phyloP scores from a whole-genome alignment of 2,888 invertebrate species.

The Stenodera caucasica region DNA sequence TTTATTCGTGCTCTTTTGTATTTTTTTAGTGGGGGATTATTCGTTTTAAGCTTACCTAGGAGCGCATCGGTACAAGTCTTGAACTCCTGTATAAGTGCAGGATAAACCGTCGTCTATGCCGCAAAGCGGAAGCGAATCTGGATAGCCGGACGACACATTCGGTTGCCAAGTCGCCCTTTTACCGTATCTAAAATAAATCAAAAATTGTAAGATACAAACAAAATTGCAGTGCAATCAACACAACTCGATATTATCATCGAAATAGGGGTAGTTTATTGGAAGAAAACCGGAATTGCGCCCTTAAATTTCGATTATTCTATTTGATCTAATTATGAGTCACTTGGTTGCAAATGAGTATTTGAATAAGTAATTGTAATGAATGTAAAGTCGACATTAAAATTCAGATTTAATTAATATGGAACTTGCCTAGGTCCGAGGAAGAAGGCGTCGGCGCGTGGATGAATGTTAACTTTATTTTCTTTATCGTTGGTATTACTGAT shows the following conservation, averaged over 20 bases:
- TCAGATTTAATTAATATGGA: neutral
- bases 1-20: neutral
- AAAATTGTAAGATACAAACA: too few species aligned
- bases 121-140: constrained; percentile 31
- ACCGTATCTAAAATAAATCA: constrained; percentile 46
- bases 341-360: neutral
- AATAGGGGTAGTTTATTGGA: too few species aligned
- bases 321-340: too few species aligned
- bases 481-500: constrained; percentile 29
- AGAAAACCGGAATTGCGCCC: too few species aligned
- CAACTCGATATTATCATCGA: too few species aligned
- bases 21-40: neutral
- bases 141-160: constrained; percentile 35
- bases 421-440: constrained; percentile 48
- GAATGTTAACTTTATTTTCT: constrained; percentile 40
- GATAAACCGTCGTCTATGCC: constrained; percentile 44
- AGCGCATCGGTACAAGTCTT: constrained; percentile 59
- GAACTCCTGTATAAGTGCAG: constrained; percentile 59
- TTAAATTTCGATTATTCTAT: too few species aligned
- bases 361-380: neutral
- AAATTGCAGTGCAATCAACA: too few species aligned
- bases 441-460: constrained; percentile 47
- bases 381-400: neutral
- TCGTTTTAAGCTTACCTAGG: constrained; percentile 51
- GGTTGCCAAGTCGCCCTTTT: constrained; percentile 47